Conservation (phyloP, 2,113 vertebrate genomes). For the Xenopus laevis region DNA sequence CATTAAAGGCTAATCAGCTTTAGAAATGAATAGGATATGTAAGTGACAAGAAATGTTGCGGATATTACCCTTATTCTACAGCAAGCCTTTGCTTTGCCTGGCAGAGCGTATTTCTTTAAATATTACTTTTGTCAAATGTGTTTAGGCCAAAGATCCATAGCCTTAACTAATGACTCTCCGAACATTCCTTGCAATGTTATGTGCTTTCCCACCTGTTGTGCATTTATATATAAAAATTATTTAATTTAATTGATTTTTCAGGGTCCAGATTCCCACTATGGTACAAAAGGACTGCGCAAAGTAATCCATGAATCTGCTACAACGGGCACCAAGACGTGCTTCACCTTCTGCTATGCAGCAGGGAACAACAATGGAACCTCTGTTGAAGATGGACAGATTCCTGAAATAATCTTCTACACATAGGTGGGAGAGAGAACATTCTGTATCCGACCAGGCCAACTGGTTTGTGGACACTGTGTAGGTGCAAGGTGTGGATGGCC, state of each 20-base stretch:
- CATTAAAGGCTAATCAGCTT: too few species aligned
- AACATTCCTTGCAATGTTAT: too few species aligned
- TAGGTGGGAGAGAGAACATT: constrained; percentile 58
- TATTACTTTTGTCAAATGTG: too few species aligned
- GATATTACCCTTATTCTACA: too few species aligned
- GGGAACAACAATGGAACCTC: constrained; percentile 98
- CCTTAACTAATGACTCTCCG: too few species aligned
- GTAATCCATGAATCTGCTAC: constrained; percentile 91
- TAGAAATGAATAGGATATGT: too few species aligned
- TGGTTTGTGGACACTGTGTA: background rate
- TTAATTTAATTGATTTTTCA: constrained; percentile 31
- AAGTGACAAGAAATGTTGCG: too few species aligned
- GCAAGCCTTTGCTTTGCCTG: too few species aligned
- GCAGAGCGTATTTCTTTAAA: too few species aligned
- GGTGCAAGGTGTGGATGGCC: constrained; percentile 2
- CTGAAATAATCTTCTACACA: constrained; percentile 98
- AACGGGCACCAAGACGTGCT: constrained; percentile 90
- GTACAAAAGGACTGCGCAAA: constrained; percentile 95
- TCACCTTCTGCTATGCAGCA: constrained; percentile 94
- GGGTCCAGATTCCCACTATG: constrained; percentile 96
- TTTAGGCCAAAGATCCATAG: too few species aligned
- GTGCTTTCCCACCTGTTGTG: too few species aligned
- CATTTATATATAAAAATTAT: too few species aligned
- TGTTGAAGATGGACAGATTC: constrained; percentile 95
- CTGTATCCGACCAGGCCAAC: background rate